Evolutionary conservation across 1,140 invertebrate genomes (phyloP).

Genomic region (Trachelipus rathkii): DNA sequence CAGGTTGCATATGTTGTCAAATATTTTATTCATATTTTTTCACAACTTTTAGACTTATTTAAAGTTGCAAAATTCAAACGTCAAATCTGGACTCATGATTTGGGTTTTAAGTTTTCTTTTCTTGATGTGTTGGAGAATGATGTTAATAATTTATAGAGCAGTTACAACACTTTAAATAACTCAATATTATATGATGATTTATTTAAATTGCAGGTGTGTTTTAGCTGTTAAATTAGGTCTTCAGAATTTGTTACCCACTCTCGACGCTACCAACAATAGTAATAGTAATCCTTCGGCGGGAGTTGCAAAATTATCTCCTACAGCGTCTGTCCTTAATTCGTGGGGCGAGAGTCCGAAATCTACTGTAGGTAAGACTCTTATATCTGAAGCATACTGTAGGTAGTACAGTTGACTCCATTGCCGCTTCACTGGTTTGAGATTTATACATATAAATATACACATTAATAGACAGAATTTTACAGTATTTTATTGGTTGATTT

Average conservation of each 20-base stretch:
- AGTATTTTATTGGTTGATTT: no score
- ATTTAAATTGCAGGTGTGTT: conserved; percentile 63
- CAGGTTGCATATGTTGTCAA: not conserved
- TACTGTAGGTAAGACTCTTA: conserved; percentile 16
- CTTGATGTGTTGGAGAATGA: no score
- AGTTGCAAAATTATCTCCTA: conserved; percentile 16
- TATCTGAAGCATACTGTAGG: no score
- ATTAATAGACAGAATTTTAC: no score
- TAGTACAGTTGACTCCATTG: not conserved
- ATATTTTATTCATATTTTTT: not conserved
- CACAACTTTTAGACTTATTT: not conserved
- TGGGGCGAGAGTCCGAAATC: not conserved
- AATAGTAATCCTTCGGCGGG: not conserved
- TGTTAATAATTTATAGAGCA: no score
- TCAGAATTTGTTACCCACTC: conserved; percentile 55
- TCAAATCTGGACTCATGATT: no score
- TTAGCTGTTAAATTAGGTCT: conserved; percentile 69
- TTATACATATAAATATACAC: no score
- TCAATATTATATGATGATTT: not conserved
- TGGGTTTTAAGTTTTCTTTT: no score
- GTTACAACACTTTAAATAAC: not conserved
- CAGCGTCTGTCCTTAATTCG: not conserved
- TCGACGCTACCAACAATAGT: conserved; percentile 51
- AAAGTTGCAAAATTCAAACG: not conserved
- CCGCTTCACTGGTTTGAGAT: no score